These are phyloP conservation scores for Podarcis cretensis DNA, from an alignment of 2,113 vertebrate genomes.

Conservation along the genomic window DNA sequence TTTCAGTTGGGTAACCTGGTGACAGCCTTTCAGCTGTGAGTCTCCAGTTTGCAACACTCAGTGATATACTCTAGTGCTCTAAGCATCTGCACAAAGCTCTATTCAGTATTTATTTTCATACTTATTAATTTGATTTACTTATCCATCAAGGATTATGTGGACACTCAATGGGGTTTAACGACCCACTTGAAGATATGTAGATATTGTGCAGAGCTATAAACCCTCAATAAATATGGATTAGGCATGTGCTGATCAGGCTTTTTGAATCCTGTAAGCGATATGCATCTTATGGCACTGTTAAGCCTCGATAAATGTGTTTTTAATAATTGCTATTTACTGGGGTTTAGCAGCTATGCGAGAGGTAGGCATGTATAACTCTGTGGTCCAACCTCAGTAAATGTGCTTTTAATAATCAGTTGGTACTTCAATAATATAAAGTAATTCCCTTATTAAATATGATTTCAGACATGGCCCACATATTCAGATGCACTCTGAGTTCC, in stretches of 20 bases:
- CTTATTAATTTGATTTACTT: constrained; percentile 36
- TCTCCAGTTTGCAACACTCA: not conserved
- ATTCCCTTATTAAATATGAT: constrained; percentile 69
- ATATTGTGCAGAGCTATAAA: constrained; percentile 60
- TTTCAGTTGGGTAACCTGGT: not conserved
- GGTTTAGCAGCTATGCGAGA: constrained; percentile 71
- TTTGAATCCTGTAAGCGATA: constrained; percentile 76
- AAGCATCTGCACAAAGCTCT: not conserved
- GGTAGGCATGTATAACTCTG: constrained; percentile 74
- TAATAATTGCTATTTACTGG: constrained; percentile 78
- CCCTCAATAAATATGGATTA: constrained; percentile 67
- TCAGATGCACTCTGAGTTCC: constrained; percentile 28
- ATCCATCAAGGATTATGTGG: constrained; percentile 56
- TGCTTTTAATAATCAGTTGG: constrained; percentile 81
- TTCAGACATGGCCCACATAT: constrained; percentile 43
- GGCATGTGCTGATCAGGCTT: constrained; percentile 68
- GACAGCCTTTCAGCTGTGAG: not conserved
- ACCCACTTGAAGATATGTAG: constrained; percentile 56
- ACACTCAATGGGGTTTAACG: constrained; percentile 52
- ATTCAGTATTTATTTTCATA: not conserved
- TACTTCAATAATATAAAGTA: constrained; percentile 75
- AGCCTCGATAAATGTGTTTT: constrained; percentile 75
- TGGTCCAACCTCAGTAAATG: constrained; percentile 75
- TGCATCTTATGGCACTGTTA: constrained; percentile 47
- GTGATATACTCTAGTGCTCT: not conserved